Percentiles rank a stretch among this genome's conserved stretches.
phyloP scores from a whole-genome alignment of 2,888 invertebrate genomes.

The Tetragonula carbonaria region DNA sequence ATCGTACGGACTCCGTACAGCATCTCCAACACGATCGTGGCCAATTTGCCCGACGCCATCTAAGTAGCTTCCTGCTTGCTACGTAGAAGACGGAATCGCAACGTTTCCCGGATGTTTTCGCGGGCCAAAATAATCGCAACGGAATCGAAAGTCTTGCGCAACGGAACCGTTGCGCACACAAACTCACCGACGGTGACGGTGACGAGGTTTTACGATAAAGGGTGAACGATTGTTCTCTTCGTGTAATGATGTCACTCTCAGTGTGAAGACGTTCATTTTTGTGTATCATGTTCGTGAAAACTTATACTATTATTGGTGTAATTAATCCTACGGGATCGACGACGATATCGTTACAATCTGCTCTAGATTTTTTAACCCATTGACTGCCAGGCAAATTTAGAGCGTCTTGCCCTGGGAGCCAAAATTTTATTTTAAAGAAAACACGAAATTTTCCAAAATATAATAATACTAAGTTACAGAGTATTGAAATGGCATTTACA shows the following conservation, averaged over 20 bases:
- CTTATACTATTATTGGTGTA: neutral
- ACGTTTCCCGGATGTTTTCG: constrained; percentile 32
- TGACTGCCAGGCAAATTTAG: no score
- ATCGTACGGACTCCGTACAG: constrained; percentile 34
- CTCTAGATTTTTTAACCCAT: no score
- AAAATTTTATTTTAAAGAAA: no score
- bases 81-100: constrained; percentile 6
- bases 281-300: neutral
- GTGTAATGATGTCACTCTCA: neutral
- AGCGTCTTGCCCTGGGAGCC: no score
- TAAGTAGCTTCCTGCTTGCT: constrained; percentile 16
- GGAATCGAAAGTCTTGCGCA: constrained; percentile 43
- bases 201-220: neutral
- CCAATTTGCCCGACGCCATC: constrained; percentile 31
- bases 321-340: neutral
- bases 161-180: neutral
- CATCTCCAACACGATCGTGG: constrained; percentile 4
- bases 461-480: no score
- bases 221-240: neutral
- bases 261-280: neutral
- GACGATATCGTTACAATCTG: no score
- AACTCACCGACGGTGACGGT: neutral
- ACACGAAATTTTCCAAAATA: no score
- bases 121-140: constrained; percentile 55
- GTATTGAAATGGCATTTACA: no score